Conservation (phyloP, 2,888 invertebrate genomes). For the Diarsia mendica region DNA sequence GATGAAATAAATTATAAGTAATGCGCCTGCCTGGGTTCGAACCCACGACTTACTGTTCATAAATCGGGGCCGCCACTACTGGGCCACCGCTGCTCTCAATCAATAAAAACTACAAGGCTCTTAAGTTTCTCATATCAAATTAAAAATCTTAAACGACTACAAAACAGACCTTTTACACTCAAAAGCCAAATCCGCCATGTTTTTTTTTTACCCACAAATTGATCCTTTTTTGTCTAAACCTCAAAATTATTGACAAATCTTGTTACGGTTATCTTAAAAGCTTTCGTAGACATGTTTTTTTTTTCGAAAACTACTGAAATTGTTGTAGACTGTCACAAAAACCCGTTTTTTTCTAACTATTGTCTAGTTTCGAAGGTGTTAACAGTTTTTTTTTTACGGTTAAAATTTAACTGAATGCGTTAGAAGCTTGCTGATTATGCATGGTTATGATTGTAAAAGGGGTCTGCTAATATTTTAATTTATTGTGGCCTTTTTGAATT, state of each 20-base stretch:
- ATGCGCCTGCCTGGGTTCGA: too few species aligned
- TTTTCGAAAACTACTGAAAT: slow-evolving; percentile 16
- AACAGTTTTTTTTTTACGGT: slow-evolving; percentile 17
- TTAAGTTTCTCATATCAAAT: neutral
- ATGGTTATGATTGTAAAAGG: slow-evolving; percentile 3
- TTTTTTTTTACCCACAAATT: slow-evolving; percentile 5
- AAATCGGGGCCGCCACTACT: too few species aligned
- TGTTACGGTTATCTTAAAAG: slow-evolving; percentile 36
- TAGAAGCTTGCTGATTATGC: slow-evolving; percentile 16
- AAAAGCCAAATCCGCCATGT: neutral
- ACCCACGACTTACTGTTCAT: too few species aligned
- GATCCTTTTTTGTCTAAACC: slow-evolving; percentile 25
- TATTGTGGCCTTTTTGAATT: neutral
- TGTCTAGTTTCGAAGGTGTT: slow-evolving; percentile 24
- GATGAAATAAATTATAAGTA: too few species aligned
- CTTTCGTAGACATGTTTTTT: slow-evolving; percentile 25
- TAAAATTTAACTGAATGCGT: neutral
- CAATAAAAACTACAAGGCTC: too few species aligned
- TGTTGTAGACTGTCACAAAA: slow-evolving; percentile 10
- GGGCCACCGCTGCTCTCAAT: too few species aligned
- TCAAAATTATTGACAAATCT: slow-evolving; percentile 31
- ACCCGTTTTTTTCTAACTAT: slow-evolving; percentile 24
- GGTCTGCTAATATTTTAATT: slow-evolving; percentile 23
- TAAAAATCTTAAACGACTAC: slow-evolving; percentile 19
- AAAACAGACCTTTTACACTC: neutral